Evolutionary conservation across 2,797 vertebrate genomes (phyloP).

Genomic region (Schizothorax lantsangensis): DNA sequence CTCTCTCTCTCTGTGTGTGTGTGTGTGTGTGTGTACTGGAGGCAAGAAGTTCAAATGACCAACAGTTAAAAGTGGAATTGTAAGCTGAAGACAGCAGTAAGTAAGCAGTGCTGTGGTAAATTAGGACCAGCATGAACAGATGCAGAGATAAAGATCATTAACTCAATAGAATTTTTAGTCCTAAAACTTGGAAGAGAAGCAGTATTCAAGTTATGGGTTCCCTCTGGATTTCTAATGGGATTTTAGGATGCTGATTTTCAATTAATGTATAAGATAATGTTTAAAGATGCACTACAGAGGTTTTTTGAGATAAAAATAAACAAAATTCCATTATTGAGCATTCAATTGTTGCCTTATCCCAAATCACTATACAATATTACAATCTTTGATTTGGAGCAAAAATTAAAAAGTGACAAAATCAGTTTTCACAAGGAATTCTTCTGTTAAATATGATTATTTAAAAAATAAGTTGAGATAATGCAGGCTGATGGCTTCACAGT

Average conservation of each 20-base stretch:
- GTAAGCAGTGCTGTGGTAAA: not conserved
- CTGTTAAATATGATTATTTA: not conserved
- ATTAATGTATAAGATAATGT: not conserved
- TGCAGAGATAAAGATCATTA: conserved; percentile 11
- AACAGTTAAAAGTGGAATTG: conserved; percentile 9
- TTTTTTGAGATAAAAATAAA: not conserved
- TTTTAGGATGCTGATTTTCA: not conserved
- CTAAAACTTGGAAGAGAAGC: not conserved
- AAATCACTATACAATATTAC: not conserved
- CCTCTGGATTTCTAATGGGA: not conserved
- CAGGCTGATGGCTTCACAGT: not conserved
- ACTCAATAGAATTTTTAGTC: not conserved
- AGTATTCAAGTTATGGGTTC: not conserved
- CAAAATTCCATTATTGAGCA: not conserved
- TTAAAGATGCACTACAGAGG: not conserved
- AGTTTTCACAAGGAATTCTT: not conserved
- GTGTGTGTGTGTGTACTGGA: not conserved
- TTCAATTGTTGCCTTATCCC: not conserved
- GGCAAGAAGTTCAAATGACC: not conserved
- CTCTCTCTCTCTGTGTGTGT: not conserved
- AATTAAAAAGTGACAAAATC: no score
- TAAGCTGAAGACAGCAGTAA: conserved; percentile 7
- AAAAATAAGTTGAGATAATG: not conserved
- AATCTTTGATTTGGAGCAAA: no score
- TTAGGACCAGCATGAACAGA: conserved; percentile 15